Percentiles rank a stretch among this genome's conserved stretches.
These are phyloP conservation scores for Alca torda DNA, from an alignment of 2,797 vertebrate genomes.

Conservation along the genomic window DNA sequence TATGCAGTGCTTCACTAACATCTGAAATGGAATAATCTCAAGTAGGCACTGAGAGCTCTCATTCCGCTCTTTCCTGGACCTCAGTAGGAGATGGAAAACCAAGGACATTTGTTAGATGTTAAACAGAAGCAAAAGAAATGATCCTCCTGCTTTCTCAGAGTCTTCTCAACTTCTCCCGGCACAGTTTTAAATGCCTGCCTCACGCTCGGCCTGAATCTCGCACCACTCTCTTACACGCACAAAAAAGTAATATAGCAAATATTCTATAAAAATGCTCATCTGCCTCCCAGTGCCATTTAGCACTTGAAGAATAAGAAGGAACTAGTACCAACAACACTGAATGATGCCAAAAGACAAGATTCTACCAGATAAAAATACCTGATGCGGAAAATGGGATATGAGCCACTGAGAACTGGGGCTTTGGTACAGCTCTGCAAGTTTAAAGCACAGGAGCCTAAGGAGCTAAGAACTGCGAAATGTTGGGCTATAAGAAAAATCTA, in stretches of 20 bases:
- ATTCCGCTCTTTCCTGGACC: background rate
- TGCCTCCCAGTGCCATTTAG: background rate
- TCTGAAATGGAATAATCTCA: background rate
- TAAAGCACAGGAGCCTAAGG: background rate
- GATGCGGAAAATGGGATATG: background rate
- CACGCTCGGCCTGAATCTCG: background rate
- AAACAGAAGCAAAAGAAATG: background rate
- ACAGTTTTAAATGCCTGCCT: background rate
- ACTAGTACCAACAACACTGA: background rate
- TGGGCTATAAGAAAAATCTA: background rate
- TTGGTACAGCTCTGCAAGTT: background rate
- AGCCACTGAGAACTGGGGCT: background rate
- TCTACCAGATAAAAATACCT: background rate
- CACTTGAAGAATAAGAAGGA: background rate
- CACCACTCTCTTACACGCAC: background rate
- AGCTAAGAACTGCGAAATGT: background rate
- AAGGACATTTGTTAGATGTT: background rate
- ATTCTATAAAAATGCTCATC: background rate
- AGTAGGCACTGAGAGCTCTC: background rate
- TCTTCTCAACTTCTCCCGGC: background rate
- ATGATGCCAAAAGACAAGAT: background rate
- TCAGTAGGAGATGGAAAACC: background rate
- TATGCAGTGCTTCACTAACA: background rate
- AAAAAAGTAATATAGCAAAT: background rate
- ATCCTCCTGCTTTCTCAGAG: background rate